phyloP scores from a whole-genome alignment of 2,797 vertebrate genomes.

The Tangara arthus region DNA sequence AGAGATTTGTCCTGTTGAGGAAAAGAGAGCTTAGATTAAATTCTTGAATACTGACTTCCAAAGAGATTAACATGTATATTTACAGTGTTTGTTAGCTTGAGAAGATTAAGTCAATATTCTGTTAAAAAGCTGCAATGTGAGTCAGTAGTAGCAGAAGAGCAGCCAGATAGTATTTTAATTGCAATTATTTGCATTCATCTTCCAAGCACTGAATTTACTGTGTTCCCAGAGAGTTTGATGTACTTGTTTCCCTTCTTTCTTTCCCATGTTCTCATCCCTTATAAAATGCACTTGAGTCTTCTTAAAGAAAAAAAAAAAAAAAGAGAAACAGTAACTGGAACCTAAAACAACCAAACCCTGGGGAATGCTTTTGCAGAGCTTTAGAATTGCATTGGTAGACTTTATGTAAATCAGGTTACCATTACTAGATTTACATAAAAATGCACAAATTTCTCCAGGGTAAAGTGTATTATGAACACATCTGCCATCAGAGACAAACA shows the following conservation, averaged over 20 bases:
- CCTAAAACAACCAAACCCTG: background rate
- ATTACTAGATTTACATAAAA: constrained; percentile 15
- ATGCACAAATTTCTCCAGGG: background rate
- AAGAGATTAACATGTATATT: background rate
- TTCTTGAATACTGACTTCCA: background rate
- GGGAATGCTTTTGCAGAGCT: background rate
- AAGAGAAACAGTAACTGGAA: accelerated
- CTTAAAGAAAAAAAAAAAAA: background rate
- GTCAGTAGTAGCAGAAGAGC: background rate
- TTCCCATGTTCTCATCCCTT: background rate
- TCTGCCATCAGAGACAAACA: background rate
- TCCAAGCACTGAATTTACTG: background rate
- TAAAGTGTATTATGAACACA: background rate
- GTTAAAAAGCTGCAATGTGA: background rate
- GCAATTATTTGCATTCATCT: background rate
- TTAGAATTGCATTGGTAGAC: background rate
- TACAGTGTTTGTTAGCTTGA: background rate
- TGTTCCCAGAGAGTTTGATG: background rate
- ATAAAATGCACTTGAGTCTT: background rate
- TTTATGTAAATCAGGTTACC: background rate
- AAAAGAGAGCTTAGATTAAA: background rate
- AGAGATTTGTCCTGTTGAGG: background rate
- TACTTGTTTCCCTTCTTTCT: background rate
- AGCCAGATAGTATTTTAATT: background rate
- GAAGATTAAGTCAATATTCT: background rate